These are phyloP conservation scores for Ochotona curzoniae DNA, from an alignment of 2,113 vertebrate genomes.

Conservation along the genomic window DNA sequence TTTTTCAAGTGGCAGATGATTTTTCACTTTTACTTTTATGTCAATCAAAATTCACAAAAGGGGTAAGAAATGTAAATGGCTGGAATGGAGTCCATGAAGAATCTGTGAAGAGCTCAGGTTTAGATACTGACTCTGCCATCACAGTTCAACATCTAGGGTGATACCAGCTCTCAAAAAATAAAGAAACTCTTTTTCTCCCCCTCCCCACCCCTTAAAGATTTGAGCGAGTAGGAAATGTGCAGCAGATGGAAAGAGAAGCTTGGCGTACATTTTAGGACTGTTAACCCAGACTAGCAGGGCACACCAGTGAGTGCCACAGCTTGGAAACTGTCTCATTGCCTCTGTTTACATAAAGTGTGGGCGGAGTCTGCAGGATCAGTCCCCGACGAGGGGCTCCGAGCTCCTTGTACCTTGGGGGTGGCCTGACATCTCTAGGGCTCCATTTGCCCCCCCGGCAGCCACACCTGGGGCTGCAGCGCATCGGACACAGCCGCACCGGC, in stretches of 20 bases:
- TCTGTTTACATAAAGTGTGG: background rate
- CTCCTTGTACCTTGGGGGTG: no score
- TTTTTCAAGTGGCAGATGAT: conserved; percentile 47
- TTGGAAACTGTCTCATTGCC: background rate
- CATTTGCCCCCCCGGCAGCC: background rate
- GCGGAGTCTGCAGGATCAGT: background rate
- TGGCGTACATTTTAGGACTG: background rate
- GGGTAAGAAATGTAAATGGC: conserved; percentile 69
- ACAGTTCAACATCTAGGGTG: background rate
- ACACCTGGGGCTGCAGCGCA: background rate
- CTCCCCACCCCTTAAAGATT: background rate
- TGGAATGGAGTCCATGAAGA: conserved; percentile 34
- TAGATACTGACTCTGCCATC: conserved; percentile 14
- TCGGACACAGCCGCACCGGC: background rate
- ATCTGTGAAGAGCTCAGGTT: conserved; percentile 32
- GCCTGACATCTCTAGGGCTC: background rate
- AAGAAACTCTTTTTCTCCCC: background rate
- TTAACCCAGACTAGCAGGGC: background rate
- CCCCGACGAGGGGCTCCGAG: background rate
- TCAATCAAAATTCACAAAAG: conserved; percentile 65
- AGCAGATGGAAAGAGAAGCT: background rate
- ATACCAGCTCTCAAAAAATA: background rate
- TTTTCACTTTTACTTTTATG: conserved; percentile 50
- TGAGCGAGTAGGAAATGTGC: background rate
- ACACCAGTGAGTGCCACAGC: background rate